A percentile compares a stretch with the other conserved stretches of the same genome.
These are phyloP conservation scores for Metacarcinus magister DNA, from an alignment of 2,888 invertebrate species.

Conservation along the genomic window DNA sequence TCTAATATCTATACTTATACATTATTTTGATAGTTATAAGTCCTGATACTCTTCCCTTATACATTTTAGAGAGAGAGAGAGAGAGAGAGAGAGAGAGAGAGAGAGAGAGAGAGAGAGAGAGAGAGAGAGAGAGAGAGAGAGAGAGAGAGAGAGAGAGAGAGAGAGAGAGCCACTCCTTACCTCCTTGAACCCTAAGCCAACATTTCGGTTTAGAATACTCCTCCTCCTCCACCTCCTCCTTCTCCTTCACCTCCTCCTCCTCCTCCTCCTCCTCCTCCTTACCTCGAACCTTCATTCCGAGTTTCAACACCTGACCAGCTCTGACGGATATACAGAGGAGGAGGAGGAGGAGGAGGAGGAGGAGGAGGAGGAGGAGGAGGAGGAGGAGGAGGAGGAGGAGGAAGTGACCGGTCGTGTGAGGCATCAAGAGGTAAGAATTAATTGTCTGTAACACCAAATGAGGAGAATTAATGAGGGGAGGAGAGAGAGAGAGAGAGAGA, in stretches of 20 bases:
- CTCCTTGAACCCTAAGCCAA: background rate
- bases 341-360: background rate
- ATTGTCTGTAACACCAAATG: conserved; percentile 14
- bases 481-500: background rate
- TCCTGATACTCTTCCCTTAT: no score
- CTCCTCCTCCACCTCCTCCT: conserved; percentile 15
- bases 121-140: background rate
- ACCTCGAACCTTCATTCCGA: background rate
- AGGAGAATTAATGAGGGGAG: background rate
- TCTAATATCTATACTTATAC: no score
- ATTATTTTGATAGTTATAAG: no score
- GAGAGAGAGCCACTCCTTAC: background rate
- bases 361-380: conserved; percentile 26
- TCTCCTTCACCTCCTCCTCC: background rate
- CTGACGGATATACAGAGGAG: background rate
- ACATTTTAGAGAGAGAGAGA: background rate
- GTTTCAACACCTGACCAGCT: background rate
- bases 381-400: conserved; percentile 26
- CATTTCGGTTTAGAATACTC: background rate
- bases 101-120: background rate
- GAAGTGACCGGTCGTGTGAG: background rate
- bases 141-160: no score
- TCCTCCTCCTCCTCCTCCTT: background rate
- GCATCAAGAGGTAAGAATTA: background rate
- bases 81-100: background rate